A percentile compares a stretch with the other conserved stretches of the same genome.
phyloP scores from a whole-genome alignment of 2,113 vertebrate genomes.

The Myrmecobius fasciatus region DNA sequence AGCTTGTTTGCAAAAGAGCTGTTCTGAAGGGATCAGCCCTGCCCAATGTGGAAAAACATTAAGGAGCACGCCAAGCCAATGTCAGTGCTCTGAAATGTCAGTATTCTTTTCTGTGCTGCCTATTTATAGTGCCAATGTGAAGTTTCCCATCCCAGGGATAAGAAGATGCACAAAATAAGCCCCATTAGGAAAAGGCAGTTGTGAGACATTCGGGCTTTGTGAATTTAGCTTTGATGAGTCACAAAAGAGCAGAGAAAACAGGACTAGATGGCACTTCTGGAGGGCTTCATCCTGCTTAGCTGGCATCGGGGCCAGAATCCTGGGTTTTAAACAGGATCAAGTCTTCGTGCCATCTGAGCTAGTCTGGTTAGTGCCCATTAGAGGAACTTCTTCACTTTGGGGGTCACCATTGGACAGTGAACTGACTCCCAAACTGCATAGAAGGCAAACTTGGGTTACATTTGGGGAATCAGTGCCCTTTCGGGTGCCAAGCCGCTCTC shows the following conservation, averaged over 20 bases:
- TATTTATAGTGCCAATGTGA: background rate
- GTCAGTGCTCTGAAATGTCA: background rate
- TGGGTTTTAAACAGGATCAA: background rate
- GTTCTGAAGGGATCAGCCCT: background rate
- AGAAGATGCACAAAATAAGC: background rate
- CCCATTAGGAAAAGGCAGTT: background rate
- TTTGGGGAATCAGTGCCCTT: background rate
- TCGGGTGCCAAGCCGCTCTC: background rate
- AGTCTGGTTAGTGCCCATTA: background rate
- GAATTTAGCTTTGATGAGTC: constrained; percentile 2
- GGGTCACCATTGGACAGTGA: background rate
- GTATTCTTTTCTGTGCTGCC: background rate
- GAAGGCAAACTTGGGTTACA: background rate
- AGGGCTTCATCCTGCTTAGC: background rate
- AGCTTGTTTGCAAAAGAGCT: background rate
- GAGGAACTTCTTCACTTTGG: background rate
- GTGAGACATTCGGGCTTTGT: background rate
- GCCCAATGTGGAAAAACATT: background rate
- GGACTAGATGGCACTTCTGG: background rate
- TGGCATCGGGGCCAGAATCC: background rate
- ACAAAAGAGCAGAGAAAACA: background rate
- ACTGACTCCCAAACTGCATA: background rate
- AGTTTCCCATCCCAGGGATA: background rate
- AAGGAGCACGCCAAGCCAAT: background rate
- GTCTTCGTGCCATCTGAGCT: background rate